These are phyloP conservation scores for Equus przewalskii DNA, from an alignment of 2,113 vertebrate genomes.

Conservation along the genomic window DNA sequence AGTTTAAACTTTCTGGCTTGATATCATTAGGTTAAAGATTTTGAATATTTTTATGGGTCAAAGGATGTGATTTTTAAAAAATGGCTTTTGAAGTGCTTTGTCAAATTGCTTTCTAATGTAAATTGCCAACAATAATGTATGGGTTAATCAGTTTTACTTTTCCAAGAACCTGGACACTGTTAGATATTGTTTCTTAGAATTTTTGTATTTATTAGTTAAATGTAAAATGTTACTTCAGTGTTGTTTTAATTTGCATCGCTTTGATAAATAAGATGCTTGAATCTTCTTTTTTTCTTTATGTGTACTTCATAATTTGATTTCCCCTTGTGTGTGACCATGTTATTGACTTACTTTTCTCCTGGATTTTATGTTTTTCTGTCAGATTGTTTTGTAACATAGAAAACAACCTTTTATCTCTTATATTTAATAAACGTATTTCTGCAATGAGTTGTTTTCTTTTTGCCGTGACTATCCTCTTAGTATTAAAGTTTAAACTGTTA, in stretches of 20 bases:
- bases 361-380: constrained; percentile 31
- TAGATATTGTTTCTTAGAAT: neutral
- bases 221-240: neutral
- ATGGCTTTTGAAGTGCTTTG: neutral
- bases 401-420: neutral
- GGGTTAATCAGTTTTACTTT: constrained; percentile 22
- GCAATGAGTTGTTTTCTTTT: constrained; percentile 10
- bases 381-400: neutral
- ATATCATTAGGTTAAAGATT: constrained; percentile 31
- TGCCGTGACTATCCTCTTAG: neutral
- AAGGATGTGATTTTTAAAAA: constrained; percentile 1
- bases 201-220: constrained; percentile 28
- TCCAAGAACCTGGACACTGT: neutral
- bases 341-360: constrained; percentile 23
- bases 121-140: neutral
- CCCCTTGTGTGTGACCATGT: neutral
- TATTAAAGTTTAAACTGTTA: constrained; percentile 13
- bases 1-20: constrained; percentile 7
- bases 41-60: neutral
- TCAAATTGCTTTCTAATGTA: constrained; percentile 31
- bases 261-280: constrained; percentile 26
- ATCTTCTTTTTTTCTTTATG: constrained; percentile 1
- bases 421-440: constrained; percentile 51
- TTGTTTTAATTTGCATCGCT: constrained; percentile 52
- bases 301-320: constrained; percentile 51